phyloP scores from a whole-genome alignment of 2,888 invertebrate genomes.

The Drosophila neutralis region DNA sequence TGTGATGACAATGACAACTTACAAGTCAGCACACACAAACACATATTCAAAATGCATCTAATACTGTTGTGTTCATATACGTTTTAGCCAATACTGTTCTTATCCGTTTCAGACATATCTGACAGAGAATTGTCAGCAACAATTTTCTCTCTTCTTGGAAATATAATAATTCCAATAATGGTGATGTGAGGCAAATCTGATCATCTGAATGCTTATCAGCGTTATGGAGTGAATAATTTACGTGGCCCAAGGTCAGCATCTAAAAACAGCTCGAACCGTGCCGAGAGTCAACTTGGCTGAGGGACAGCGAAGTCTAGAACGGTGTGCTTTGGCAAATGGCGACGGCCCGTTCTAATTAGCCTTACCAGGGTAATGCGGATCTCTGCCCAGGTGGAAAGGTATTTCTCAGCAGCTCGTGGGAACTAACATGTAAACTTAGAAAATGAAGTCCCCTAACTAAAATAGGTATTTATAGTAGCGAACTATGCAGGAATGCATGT shows the following conservation, averaged over 20 bases:
- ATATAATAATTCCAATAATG: slow-evolving; percentile 48
- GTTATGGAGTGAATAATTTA: slow-evolving; percentile 11
- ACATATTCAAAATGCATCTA: slow-evolving; percentile 53
- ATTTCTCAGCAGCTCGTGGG: no score
- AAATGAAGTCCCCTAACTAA: no score
- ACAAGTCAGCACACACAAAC: slow-evolving; percentile 52
- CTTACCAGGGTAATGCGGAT: no score
- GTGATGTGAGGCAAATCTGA: slow-evolving; percentile 22
- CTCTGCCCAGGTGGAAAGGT: no score
- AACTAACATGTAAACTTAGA: no score
- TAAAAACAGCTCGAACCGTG: not conserved
- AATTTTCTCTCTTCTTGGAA: slow-evolving; percentile 32
- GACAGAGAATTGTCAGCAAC: slow-evolving; percentile 74
- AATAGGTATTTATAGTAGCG: no score
- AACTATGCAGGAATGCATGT: no score
- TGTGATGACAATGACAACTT: slow-evolving; percentile 62
- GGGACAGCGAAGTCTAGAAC: no score
- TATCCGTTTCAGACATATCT: slow-evolving; percentile 38
- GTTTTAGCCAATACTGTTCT: slow-evolving; percentile 52
- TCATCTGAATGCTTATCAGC: slow-evolving; percentile 12
- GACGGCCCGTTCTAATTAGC: no score
- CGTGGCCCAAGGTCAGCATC: not conserved
- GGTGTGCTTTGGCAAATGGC: no score
- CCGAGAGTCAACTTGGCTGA: no score
- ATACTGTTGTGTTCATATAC: slow-evolving; percentile 70